Percentiles rank a stretch among this genome's conserved stretches.
Evolutionary conservation across 2,797 vertebrate species (phyloP).

Genomic region (Erpetoichthys calabaricus): DNA sequence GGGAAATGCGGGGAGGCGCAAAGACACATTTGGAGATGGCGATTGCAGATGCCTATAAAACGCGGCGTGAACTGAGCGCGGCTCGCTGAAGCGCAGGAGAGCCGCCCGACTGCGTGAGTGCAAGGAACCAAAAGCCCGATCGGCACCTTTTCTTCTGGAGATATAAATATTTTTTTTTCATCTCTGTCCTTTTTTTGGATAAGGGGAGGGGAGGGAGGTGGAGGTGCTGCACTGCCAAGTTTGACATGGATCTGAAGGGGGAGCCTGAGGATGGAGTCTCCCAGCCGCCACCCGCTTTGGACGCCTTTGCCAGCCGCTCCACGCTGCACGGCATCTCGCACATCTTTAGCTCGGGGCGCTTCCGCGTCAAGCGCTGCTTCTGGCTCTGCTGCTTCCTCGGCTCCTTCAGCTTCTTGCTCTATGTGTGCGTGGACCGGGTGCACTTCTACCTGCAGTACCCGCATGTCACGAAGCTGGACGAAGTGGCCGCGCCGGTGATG

Average conservation of each 20-base stretch:
- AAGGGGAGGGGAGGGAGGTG: neutral
- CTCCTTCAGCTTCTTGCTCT: constrained; percentile 69
- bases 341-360: constrained; percentile 91
- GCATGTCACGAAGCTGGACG: constrained; percentile 93
- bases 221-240: constrained; percentile 5
- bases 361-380: constrained; percentile 75
- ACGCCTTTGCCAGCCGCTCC: constrained; percentile 93
- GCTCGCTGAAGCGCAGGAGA: no score
- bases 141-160: no score
- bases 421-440: constrained; percentile 85
- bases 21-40: no score
- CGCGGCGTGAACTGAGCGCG: no score
- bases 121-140: no score
- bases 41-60: no score
- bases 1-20: no score
- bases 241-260: constrained; percentile 77
- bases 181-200: neutral
- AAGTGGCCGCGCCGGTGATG: constrained; percentile 69
- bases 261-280: constrained; percentile 83
- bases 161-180: no score
- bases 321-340: constrained; percentile 94
- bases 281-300: constrained; percentile 69
- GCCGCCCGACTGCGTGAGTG: no score
- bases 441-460: constrained; percentile 93
- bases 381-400: constrained; percentile 89